Conservation (phyloP, 2,113 vertebrate species). For the Cygnus atratus region DNA sequence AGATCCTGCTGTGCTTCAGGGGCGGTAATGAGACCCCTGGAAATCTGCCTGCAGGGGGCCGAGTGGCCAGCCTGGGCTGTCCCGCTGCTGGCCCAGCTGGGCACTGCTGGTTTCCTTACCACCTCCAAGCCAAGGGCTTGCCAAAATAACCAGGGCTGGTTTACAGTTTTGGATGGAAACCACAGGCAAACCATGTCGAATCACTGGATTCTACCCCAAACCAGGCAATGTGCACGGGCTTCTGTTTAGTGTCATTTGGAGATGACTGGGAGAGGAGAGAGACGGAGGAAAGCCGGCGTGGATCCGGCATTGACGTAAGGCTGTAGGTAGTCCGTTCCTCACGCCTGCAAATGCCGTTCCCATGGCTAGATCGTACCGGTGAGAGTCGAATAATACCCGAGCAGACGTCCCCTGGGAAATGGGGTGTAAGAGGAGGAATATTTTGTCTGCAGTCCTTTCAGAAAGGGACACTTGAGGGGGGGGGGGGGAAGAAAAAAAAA, state of each 20-base stretch:
- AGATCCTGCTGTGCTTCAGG: neutral
- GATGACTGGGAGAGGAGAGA: neutral
- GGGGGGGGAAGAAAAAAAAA: neutral
- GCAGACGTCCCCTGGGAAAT: neutral
- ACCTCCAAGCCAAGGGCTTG: constrained; percentile 35
- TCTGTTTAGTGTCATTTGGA: neutral
- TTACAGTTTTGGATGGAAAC: constrained; percentile 53
- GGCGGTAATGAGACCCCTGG: neutral
- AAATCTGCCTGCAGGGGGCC: neutral
- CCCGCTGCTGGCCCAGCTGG: no score
- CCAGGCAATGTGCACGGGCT: neutral
- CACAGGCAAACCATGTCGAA: constrained; percentile 1
- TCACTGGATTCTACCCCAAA: neutral
- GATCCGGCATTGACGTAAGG: neutral
- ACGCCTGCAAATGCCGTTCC: neutral
- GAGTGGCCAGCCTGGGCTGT: neutral
- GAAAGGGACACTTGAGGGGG: neutral
- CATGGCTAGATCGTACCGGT: neutral
- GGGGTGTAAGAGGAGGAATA: neutral
- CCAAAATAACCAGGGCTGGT: neutral
- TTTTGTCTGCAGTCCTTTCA: neutral
- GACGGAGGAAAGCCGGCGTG: neutral
- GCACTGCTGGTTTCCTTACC: constrained; percentile 42
- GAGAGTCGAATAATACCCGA: neutral
- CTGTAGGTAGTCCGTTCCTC: neutral